Base-by-base conservation (phyloP, 2,113 vertebrate genomes). In the Brachypteracias leptosomus region DNA sequence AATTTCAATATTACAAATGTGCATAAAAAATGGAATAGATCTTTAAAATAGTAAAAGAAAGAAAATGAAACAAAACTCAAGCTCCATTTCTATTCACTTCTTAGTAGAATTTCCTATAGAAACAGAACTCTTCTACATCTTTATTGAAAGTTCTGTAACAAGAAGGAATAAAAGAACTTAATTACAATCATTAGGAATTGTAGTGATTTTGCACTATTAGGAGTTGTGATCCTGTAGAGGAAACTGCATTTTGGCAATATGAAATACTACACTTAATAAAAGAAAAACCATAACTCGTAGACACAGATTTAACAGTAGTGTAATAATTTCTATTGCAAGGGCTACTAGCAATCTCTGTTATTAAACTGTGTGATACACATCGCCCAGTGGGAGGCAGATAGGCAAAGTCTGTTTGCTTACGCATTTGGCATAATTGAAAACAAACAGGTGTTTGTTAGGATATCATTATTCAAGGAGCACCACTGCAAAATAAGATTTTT, bases 401-500 rank as follows among this genome's bases (percentile, higher is more conserved):
- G 90, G 73, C 83, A 89, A 92, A 81, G 61, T 16, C 54, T 92
- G 57, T 84, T 96, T 84, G 88, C 68, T 94, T 65, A 49, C 40
- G 62, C 31, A 82, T 89, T 62, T 89, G 86, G 77, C 61, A 78
- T 82, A 90, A 94, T 10, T 84, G 90, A 93, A 96, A 94, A 87
- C 73, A 95, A 96, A 75, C 80, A 84, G 90, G 86, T 93, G 76
- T 75, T 92, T 78, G 57, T 79, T 79, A 78, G 90, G 70, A 85
- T 94, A 92, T 86, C 75, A 67, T 72, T 87, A 93, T 81, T 93
- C 88, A 70, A 87, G 73, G n/a, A 90, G 61, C 65, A 94, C 19
- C 47, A 18, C 57, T 46, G 65, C 68, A 93, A 88, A 94, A 72
- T 54, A 77, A 84, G 57, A 40, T 78, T 92, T 77, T 90, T 79